A percentile compares a stretch with the other conserved stretches of the same genome.
Evolutionary conservation across 2,888 invertebrate genomes (phyloP).

Genomic region (Amblyteles armatorius): DNA sequence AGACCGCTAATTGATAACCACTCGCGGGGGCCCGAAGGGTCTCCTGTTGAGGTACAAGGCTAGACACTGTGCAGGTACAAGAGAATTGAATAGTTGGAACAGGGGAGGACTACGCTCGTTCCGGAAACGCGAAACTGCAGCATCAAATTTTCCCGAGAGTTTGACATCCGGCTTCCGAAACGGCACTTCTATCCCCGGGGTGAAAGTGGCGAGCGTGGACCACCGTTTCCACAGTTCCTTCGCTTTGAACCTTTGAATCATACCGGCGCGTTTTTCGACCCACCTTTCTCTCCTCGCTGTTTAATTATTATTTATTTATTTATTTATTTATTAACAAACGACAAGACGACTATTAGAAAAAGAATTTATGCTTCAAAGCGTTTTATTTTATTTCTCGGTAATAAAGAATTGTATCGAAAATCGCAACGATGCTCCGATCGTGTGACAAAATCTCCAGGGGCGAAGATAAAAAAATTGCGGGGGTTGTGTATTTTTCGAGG

Average conservation of each 20-base stretch:
- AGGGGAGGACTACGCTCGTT: not conserved
- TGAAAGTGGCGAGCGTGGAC: not conserved
- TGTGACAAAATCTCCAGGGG: too few species aligned
- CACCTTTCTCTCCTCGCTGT: too few species aligned
- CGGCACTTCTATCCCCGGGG: not conserved
- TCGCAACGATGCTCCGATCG: too few species aligned
- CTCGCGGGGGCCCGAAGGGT: conserved; percentile 34
- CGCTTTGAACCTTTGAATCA: not conserved
- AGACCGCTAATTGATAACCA: conserved; percentile 72
- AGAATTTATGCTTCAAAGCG: too few species aligned
- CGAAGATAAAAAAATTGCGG: too few species aligned
- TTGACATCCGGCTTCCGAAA: not conserved
- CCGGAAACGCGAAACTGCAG: not conserved
- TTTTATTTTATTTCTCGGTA: too few species aligned
- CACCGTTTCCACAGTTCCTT: not conserved
- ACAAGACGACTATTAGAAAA: too few species aligned
- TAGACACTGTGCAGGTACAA: not conserved
- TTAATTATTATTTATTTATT: too few species aligned
- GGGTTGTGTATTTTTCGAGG: too few species aligned
- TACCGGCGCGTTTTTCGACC: not conserved
- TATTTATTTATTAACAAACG: too few species aligned
- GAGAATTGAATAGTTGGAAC: not conserved
- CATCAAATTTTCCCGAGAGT: not conserved
- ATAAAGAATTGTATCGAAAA: too few species aligned
- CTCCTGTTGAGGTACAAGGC: conserved; percentile 9